Evolutionary conservation across 2,888 invertebrate species (phyloP).

Genomic region (Tholera decimalis): DNA sequence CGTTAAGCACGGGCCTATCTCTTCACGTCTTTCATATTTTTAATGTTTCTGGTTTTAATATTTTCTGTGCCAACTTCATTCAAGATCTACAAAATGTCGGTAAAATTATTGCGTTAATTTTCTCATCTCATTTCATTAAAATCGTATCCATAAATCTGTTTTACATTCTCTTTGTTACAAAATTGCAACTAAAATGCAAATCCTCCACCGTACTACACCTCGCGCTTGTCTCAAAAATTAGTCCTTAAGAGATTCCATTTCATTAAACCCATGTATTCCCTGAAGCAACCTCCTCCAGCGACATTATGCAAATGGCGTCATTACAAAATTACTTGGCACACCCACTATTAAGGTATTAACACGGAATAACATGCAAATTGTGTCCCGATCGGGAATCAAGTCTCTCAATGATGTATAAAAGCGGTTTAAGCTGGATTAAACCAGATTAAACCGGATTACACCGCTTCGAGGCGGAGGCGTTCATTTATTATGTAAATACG

Average conservation of each 20-base stretch:
- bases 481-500: constrained; percentile 91
- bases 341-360: constrained; percentile 85
- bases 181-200: constrained; percentile 22
- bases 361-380: constrained; percentile 88
- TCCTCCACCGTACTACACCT: constrained; percentile 12
- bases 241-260: constrained; percentile 38
- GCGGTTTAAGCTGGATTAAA: constrained; percentile 84
- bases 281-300: constrained; percentile 35
- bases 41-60: no score
- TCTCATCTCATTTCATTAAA: background rate
- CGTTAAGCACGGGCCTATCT: background rate
- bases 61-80: background rate
- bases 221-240: constrained; percentile 29
- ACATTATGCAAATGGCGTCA: constrained; percentile 73
- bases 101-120: background rate
- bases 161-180: background rate
- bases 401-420: constrained; percentile 90
- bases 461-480: constrained; percentile 85
- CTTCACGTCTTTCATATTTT: background rate
- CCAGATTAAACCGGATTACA: constrained; percentile 82
- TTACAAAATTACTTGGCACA: constrained; percentile 79
- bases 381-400: constrained; percentile 89
- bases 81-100: background rate
- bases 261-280: constrained; percentile 41
- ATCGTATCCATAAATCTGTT: background rate